A percentile compares a stretch with the other conserved stretches of the same genome.
phyloP scores from a whole-genome alignment of 1,140 invertebrate species.

The Pseudomyrmex cubaensis region DNA sequence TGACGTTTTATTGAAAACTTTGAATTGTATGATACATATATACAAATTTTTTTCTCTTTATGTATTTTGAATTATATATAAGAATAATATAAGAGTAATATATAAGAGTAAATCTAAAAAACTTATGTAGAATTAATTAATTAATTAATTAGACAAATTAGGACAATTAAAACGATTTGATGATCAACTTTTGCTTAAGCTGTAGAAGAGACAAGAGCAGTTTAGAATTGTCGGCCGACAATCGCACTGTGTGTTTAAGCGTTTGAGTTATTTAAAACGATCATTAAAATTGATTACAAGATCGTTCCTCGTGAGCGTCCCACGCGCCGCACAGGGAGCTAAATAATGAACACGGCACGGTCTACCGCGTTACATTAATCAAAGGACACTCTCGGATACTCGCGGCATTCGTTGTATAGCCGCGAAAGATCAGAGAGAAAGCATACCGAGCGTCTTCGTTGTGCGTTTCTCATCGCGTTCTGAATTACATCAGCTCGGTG shows the following conservation, averaged over 20 bases:
- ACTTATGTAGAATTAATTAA: too few species aligned
- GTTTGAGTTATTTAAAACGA: conserved; percentile 63
- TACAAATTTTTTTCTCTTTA: too few species aligned
- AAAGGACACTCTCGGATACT: conserved; percentile 56
- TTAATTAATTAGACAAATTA: too few species aligned
- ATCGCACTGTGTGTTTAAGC: conserved; percentile 28
- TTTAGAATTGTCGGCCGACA: conserved; percentile 23
- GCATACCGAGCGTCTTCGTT: conserved; percentile 4
- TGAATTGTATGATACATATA: neutral
- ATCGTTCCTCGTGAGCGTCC: conserved; percentile 55
- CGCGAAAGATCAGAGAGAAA: conserved; percentile 48
- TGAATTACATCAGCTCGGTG: too few species aligned
- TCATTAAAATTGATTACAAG: conserved; percentile 70
- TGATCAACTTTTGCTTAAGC: too few species aligned
- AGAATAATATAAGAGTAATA: too few species aligned
- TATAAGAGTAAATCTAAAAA: too few species aligned
- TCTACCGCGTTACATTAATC: conserved; percentile 64
- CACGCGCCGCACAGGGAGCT: conserved; percentile 44
- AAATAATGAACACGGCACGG: conserved; percentile 58
- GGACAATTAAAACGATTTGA: too few species aligned
- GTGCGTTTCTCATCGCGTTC: conserved; percentile 22
- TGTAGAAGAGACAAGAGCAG: neutral
- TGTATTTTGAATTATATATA: too few species aligned
- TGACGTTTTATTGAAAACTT: neutral
- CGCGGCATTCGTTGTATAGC: conserved; percentile 43